Evolutionary conservation across 2,888 invertebrate genomes (phyloP).

Genomic region (Rhamnusium bicolor): DNA sequence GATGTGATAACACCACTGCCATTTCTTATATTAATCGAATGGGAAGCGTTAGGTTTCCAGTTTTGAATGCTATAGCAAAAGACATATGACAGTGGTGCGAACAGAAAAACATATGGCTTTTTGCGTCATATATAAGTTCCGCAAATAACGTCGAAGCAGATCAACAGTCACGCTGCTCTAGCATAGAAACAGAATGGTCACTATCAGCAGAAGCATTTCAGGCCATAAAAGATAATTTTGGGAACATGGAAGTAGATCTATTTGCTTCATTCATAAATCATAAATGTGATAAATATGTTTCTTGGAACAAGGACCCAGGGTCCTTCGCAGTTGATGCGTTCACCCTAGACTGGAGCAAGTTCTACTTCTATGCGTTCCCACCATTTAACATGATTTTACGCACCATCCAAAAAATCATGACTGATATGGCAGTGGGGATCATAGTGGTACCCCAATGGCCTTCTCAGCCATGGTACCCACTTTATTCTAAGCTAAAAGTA

Average conservation of each 20-base stretch:
- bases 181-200: background rate
- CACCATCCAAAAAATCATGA: conserved; percentile 42
- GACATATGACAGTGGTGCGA: conserved; percentile 6
- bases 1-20: background rate
- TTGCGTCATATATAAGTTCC: background rate
- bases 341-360: conserved; percentile 30
- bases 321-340: conserved; percentile 35
- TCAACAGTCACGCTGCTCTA: background rate
- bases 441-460: conserved; percentile 34
- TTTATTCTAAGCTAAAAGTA: conserved; percentile 19
- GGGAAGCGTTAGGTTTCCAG: background rate
- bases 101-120: background rate
- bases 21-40: background rate
- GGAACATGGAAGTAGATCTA: conserved; percentile 48
- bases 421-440: conserved; percentile 35
- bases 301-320: conserved; percentile 34
- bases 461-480: conserved; percentile 40
- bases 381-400: conserved; percentile 40
- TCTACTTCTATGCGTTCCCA: conserved; percentile 37
- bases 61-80: background rate
- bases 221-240: background rate
- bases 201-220: background rate
- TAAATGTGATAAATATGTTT: conserved; percentile 51
- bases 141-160: background rate
- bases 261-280: conserved; percentile 53